Evolutionary conservation across 1,140 invertebrate genomes (phyloP), one percentile per base, ranked within the genome.

Genomic region (Drosophila mayri): DNA sequence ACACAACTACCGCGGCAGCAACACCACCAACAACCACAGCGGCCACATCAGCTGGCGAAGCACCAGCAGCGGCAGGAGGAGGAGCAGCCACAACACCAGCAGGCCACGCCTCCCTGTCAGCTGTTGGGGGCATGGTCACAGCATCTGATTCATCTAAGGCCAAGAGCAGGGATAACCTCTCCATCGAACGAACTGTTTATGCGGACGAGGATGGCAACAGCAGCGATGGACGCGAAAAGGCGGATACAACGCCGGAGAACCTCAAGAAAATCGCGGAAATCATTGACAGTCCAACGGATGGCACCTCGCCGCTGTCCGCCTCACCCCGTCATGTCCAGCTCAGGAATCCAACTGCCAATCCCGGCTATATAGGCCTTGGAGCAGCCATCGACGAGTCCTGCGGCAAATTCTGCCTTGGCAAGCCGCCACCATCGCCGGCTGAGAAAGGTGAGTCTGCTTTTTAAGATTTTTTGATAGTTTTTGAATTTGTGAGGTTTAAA

Each of bases 231-330:
- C 73, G 81, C 3, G 91, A 92, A 52, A 92, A 92, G 78, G 74
- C 85, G 61, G 91, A 92, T 59, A 86, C 87, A 32, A 92, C 91
- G 10, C 91, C 91, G 50, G 91, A 92, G 37, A 92, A 92, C 61
- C 68, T 92, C 37, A 92, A 92, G 77, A 92, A 92, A 73, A 92
- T 92, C 46, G 79, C 83, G 60, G 91, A 92, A 76, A 88, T 92
- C 52, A 92, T 92, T 64, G 65, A 71, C 30, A 72, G 79, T 55
- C 70, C 65, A 30, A 30, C 28, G 14, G 81, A 70, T 59, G 61
- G 60, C 22, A 50, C 32, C 14, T 57, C 77, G n/a, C 54, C 70
- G 6, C 25, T 58, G 3, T 25, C 54, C 14, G 59, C 59, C 12
- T 47, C 46, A 47, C 78, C 64, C 5, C 76, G 62, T 25, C 84